These are phyloP conservation scores for Carpatolechia fugitivella DNA, from an alignment of 2,888 invertebrate species.

Conservation along the genomic window DNA sequence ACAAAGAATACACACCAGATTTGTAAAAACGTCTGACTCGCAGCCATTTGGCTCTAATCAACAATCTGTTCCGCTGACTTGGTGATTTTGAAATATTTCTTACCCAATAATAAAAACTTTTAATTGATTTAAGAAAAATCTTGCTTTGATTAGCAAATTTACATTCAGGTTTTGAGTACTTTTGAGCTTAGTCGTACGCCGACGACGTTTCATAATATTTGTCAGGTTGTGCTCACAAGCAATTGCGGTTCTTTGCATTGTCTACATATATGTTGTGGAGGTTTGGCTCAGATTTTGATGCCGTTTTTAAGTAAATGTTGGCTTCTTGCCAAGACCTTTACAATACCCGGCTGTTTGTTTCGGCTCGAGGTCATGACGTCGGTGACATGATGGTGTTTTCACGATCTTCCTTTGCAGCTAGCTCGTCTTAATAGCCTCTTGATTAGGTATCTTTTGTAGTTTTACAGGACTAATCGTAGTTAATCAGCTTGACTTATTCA, in stretches of 20 bases:
- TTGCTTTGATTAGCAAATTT: too few relatives aligned
- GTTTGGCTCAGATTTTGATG: conserved; percentile 35
- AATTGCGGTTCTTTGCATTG: neutral
- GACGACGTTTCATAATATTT: conserved; percentile 1
- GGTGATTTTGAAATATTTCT: neutral
- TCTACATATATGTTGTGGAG: conserved; percentile 22
- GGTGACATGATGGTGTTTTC: neutral
- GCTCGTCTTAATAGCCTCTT: neutral
- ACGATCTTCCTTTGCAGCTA: neutral
- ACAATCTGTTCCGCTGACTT: neutral
- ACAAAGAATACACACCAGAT: neutral
- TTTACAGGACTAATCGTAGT: neutral
- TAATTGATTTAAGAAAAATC: too few relatives aligned
- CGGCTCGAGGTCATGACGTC: neutral
- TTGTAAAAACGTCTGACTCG: neutral
- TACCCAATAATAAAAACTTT: neutral
- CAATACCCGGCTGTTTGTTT: conserved; percentile 40
- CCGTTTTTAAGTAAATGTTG: conserved; percentile 54
- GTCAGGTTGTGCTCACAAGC: neutral
- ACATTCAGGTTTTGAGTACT: neutral
- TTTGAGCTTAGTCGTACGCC: neutral
- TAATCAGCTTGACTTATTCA: neutral
- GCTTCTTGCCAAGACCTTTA: conserved; percentile 50
- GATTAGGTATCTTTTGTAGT: neutral
- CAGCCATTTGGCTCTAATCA: conserved; percentile 1